Conservation (phyloP, 1,140 invertebrate genomes). For the Nasonia vitripennis region DNA sequence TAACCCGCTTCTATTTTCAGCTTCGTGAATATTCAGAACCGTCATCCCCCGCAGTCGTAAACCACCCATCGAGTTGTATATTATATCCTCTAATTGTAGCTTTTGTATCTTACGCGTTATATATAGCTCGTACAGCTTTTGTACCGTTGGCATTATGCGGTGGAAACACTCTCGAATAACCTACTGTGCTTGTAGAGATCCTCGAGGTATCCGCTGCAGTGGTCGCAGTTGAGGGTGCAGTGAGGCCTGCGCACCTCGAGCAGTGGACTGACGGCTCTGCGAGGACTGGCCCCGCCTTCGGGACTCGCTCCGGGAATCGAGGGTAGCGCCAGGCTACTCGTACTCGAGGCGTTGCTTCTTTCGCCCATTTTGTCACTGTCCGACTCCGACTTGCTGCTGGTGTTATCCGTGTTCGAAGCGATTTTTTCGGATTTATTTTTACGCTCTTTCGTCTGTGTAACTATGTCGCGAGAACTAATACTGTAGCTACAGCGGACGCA, state of each 20-base stretch:
- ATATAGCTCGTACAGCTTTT: no score
- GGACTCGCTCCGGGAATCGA: conserved; percentile 67
- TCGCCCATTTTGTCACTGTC: conserved; percentile 62
- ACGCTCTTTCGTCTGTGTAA: background rate
- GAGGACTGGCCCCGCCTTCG: conserved; percentile 74
- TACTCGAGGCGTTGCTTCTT: conserved; percentile 65
- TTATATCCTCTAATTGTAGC: no score
- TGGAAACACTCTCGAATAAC: conserved; percentile 51
- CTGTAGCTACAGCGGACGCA: background rate
- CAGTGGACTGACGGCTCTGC: conserved; percentile 81
- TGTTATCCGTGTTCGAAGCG: background rate
- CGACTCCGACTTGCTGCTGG: background rate
- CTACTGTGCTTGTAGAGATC: conserved; percentile 82
- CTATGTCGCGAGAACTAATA: background rate
- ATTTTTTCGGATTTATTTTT: background rate
- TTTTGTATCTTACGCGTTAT: no score
- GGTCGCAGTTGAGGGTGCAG: conserved; percentile 83
- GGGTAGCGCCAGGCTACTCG: conserved; percentile 67
- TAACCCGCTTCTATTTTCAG: no score
- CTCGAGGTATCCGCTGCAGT: conserved; percentile 81
- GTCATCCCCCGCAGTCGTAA: no score
- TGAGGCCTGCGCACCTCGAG: conserved; percentile 82
- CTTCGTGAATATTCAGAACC: no score
- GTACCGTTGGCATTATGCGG: no score
- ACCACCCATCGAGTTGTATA: no score